A percentile compares a stretch with the other conserved stretches of the same genome.
phyloP scores from a whole-genome alignment of 2,888 invertebrate species.

The Chalcosyrphus nemorum region DNA sequence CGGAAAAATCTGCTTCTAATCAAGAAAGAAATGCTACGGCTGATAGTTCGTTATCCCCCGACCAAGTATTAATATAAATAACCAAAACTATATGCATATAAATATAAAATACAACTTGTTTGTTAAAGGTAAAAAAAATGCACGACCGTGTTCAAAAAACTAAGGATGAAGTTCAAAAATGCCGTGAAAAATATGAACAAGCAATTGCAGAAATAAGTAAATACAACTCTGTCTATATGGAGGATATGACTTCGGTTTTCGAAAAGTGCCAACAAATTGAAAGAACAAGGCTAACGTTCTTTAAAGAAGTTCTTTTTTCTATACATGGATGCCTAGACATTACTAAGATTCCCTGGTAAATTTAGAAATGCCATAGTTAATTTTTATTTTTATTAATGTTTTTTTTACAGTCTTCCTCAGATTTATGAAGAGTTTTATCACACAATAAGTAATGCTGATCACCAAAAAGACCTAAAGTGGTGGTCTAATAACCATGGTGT shows the following conservation, averaged over 20 bases:
- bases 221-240: slow-evolving; percentile 99
- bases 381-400: slow-evolving; percentile 75
- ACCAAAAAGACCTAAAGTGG: slow-evolving; percentile 98
- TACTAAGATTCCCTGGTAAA: slow-evolving; percentile 95
- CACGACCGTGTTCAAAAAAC: slow-evolving; percentile 97
- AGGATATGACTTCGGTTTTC: slow-evolving; percentile 98
- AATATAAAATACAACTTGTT: slow-evolving; percentile 2
- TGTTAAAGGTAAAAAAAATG: slow-evolving; percentile 94
- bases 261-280: slow-evolving; percentile 99
- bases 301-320: slow-evolving; percentile 96
- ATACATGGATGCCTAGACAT: slow-evolving; percentile 98
- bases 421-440: slow-evolving; percentile 98
- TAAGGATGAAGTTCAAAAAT: slow-evolving; percentile 96
- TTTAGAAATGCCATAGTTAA: slow-evolving; percentile 76
- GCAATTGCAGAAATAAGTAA: slow-evolving; percentile 96
- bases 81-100: not conserved
- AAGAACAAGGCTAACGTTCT: slow-evolving; percentile 95
- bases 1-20: slow-evolving; percentile 96
- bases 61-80: slow-evolving; percentile 87
- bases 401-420: slow-evolving; percentile 92
- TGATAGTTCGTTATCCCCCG: slow-evolving; percentile 96
- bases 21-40: slow-evolving; percentile 98
- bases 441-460: slow-evolving; percentile 96
- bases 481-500: slow-evolving; percentile 99
- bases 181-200: slow-evolving; percentile 95